Percentiles rank a stretch among this genome's conserved stretches.
These are phyloP conservation scores for Dryoscopus gambensis DNA, from an alignment of 2,113 vertebrate genomes.

Conservation along the genomic window DNA sequence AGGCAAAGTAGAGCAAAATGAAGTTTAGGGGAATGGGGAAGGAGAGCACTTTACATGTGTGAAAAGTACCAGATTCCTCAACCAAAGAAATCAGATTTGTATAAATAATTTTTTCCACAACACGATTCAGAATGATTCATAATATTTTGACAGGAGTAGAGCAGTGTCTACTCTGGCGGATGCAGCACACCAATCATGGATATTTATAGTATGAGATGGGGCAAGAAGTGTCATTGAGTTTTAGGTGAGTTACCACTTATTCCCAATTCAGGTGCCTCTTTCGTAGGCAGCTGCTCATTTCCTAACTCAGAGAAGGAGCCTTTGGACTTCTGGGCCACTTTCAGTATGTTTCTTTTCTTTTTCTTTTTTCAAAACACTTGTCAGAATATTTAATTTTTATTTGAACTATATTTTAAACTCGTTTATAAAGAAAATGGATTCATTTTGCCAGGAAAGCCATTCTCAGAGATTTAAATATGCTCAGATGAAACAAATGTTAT, in stretches of 20 bases:
- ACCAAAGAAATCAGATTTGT: not conserved
- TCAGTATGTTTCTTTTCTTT: not conserved
- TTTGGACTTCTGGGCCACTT: not conserved
- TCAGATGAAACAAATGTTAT: not conserved
- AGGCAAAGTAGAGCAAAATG: not conserved
- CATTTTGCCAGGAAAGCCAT: not conserved
- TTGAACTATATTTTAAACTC: not conserved
- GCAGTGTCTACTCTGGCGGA: not conserved
- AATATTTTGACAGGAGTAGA: not conserved
- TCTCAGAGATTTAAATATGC: not conserved
- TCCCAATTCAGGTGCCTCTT: not conserved
- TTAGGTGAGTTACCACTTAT: not conserved
- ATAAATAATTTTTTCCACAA: not conserved
- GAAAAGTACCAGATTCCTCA: not conserved
- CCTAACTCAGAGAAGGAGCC: not conserved
- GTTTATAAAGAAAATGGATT: not conserved
- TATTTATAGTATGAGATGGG: not conserved
- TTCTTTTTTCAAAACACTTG: not conserved
- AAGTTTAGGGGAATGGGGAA: not conserved
- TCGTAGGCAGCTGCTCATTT: not conserved
- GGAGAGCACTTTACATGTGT: not conserved
- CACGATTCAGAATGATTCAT: not conserved
- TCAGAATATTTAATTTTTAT: not conserved
- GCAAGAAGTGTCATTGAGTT: not conserved
- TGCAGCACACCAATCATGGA: not conserved